Base-by-base conservation (phyloP, 53 echinoderm and acorn worm genomes). In the Zoroaster sp. region DNA sequence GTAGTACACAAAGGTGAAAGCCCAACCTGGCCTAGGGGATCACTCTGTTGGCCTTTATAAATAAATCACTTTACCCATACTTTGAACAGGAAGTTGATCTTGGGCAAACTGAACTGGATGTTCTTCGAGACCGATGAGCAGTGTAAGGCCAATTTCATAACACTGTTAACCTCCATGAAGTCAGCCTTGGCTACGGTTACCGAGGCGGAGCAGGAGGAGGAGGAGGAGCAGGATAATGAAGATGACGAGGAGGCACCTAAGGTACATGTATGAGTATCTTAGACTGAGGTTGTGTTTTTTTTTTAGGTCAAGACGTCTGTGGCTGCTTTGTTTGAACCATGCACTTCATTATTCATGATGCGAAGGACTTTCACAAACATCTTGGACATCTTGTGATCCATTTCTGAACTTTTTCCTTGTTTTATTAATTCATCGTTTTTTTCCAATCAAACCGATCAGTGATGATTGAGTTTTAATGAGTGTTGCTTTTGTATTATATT, bases 101-200 rank as follows among this genome's bases (percentile, higher is more conserved):
- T 96, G 5, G 90, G 92, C 72, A 96, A 96, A 39, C 88, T 96
- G 12, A 96, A 96, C 82, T 96, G 97, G 97, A 74, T 89, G 69
- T 96, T 96, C 88, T 96, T 96, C 43, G 89, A 73, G n/a, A 77
- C 39, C 6, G 90, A 93, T 41, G 66, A 81, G 34, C 89, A 93
- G 51, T 69, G 70, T 10, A 75, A 71, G 53, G 72, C 66, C 15
- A 89, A 89, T 36, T 89, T 74, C 40, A 66, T 86, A 12, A 30
- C 46, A 8, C 72, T 93, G 41, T 35, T 89, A 34, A 15, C 89
- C 4, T 82, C 93, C 51, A 83, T 93, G 49, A 55, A 65, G 40
- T 37, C 70, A 18, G 77, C 83, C 1, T 17, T 74, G 28, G 55
- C 32, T 13, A 83, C 20, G 35, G 52, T 83, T 17, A 52, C 73